Conservation (phyloP, 2,113 vertebrate species). For the Scomber scombrus region DNA sequence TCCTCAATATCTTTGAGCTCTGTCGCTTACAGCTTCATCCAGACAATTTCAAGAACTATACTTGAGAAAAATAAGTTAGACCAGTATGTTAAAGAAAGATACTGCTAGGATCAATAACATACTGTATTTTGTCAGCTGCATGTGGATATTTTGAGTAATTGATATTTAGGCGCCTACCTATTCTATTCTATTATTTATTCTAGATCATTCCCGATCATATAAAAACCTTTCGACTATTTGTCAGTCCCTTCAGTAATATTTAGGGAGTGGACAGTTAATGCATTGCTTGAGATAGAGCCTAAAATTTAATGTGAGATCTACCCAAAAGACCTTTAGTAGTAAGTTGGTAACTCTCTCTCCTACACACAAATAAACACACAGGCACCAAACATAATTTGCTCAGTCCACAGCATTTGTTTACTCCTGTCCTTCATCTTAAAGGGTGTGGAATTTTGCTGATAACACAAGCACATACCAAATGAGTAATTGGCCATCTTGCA, state of each 20-base stretch:
- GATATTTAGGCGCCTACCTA: not conserved
- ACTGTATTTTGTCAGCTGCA: not conserved
- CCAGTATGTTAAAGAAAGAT: not conserved
- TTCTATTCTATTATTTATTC: too few relatives aligned
- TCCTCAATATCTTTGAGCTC: slow-evolving; percentile 4
- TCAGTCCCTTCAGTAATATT: not conserved
- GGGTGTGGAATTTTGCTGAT: slow-evolving; percentile 40
- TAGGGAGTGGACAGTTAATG: not conserved
- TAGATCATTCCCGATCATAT: too few relatives aligned
- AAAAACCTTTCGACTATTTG: too few relatives aligned
- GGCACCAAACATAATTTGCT: slow-evolving; percentile 36
- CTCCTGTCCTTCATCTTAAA: slow-evolving; percentile 38
- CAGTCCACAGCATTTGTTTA: slow-evolving; percentile 34
- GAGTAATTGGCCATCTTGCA: slow-evolving; percentile 36
- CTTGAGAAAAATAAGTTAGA: not conserved
- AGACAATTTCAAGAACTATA: slow-evolving; percentile 4
- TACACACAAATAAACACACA: slow-evolving; percentile 5
- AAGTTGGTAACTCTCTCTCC: not conserved
- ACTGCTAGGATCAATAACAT: not conserved
- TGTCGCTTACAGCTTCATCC: slow-evolving; percentile 8
- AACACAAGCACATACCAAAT: slow-evolving; percentile 38
- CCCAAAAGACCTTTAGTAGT: not conserved
- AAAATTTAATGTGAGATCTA: not conserved
- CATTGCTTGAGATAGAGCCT: not conserved
- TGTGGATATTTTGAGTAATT: not conserved